A percentile compares a stretch with the other conserved stretches of the same genome.
Conservation (phyloP, 30 jellyfish, hydroid and myxozoan species). For the Phacellophora camtschatica region DNA sequence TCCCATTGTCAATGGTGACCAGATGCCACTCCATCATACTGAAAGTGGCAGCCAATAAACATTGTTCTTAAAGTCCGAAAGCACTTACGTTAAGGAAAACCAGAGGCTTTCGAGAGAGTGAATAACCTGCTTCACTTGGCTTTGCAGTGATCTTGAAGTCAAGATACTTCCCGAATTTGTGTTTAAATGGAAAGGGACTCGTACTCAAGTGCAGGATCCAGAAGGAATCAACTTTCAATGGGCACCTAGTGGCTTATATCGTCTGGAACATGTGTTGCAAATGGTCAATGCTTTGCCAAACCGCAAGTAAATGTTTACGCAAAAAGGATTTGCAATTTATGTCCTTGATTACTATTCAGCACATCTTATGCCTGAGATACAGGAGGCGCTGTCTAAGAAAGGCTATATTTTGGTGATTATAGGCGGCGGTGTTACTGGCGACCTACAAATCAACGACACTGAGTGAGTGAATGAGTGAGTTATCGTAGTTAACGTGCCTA, state of each 20-base stretch:
- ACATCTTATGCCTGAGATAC: constrained; percentile 44
- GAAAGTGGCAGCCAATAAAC: constrained; percentile 1
- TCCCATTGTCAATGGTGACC: constrained; percentile 42
- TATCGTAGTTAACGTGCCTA: too few species aligned
- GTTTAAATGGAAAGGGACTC: constrained; percentile 21
- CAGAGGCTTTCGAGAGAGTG: neutral
- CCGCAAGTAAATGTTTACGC: constrained; percentile 52
- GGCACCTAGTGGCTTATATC: constrained; percentile 38
- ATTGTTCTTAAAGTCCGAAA: neutral
- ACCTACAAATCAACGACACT: constrained; percentile 50
- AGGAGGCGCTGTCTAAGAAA: constrained; percentile 25
- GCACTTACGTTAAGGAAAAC: constrained; percentile 1
- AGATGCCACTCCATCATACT: constrained; percentile 13
- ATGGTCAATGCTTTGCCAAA: constrained; percentile 54
- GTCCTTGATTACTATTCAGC: constrained; percentile 63
- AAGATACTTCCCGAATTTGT: constrained; percentile 30
- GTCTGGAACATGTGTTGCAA: constrained; percentile 25
- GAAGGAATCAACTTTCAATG: constrained; percentile 1
- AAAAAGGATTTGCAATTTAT: constrained; percentile 53
- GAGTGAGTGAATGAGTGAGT: too few species aligned
- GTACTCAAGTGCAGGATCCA: neutral
- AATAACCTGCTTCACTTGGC: neutral
- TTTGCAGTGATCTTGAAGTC: neutral
- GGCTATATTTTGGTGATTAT: constrained; percentile 26
- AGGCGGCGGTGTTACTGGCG: constrained; percentile 75